Evolutionary conservation across 1,140 invertebrate genomes (phyloP).

Genomic region (Drosophila suzukii): DNA sequence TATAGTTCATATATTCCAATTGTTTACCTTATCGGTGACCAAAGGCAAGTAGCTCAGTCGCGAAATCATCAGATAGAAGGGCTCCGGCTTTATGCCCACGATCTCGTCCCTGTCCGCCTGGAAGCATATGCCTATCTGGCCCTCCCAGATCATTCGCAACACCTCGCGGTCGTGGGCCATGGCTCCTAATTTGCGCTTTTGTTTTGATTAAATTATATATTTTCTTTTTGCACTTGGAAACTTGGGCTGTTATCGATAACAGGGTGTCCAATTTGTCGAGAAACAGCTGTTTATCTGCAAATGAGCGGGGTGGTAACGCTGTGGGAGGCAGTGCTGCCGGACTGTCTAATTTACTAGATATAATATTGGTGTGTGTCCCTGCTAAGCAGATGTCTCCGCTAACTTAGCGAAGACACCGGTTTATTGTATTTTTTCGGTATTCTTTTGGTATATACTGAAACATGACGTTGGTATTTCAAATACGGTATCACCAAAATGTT

Average conservation of each 20-base stretch:
- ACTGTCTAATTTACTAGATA: too few species aligned
- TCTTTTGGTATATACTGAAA: too few species aligned
- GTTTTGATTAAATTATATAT: constrained; percentile 30
- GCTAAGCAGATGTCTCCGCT: too few species aligned
- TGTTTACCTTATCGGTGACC: constrained; percentile 95
- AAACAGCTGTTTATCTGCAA: too few species aligned
- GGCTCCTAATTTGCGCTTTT: constrained; percentile 26
- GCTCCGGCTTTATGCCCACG: constrained; percentile 94
- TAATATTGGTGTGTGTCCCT: too few species aligned
- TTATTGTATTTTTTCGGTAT: too few species aligned
- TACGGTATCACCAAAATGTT: too few species aligned
- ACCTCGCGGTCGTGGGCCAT: constrained; percentile 98
- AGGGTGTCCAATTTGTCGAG: background rate
- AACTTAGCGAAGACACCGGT: too few species aligned
- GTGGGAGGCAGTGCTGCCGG: too few species aligned
- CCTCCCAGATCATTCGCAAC: constrained; percentile 97
- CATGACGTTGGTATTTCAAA: too few species aligned
- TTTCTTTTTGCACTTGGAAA: constrained; percentile 44
- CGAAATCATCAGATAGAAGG: constrained; percentile 97
- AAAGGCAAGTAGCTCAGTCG: constrained; percentile 97
- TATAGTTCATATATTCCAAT: background rate
- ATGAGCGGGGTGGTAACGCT: too few species aligned
- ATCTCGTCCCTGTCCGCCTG: constrained; percentile 94
- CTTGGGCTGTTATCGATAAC: constrained; percentile 1
- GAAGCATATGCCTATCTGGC: constrained; percentile 96